These are phyloP conservation scores for Globia sparganii DNA, from an alignment of 2,888 invertebrate species.

Conservation along the genomic window DNA sequence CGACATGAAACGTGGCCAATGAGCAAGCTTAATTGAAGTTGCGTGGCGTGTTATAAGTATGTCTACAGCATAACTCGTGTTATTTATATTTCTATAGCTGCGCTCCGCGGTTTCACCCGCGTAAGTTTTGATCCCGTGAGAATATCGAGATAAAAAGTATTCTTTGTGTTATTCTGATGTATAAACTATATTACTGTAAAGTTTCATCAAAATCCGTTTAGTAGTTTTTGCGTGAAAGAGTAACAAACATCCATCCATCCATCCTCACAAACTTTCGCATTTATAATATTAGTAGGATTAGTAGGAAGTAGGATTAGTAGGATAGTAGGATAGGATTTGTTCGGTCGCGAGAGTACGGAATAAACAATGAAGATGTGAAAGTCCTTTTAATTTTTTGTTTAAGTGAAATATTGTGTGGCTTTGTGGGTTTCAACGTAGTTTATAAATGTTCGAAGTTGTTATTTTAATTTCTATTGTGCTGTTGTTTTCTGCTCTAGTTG, in stretches of 20 bases:
- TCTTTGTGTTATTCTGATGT: too few relatives aligned
- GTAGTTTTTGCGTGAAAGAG: too few relatives aligned
- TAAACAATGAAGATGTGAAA: conserved; percentile 47
- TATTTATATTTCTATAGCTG: conserved; percentile 40
- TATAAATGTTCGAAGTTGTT: conserved; percentile 20
- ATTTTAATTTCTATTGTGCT: conserved; percentile 9
- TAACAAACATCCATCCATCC: too few relatives aligned
- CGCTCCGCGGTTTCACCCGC: too few relatives aligned
- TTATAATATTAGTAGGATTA: too few relatives aligned
- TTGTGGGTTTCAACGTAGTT: conserved; percentile 28
- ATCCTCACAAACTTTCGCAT: too few relatives aligned
- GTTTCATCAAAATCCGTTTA: too few relatives aligned
- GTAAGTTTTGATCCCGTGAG: too few relatives aligned
- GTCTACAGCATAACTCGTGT: conserved; percentile 11
- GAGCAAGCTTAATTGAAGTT: neutral
- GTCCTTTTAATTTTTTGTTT: conserved; percentile 27
- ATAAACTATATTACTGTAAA: too few relatives aligned
- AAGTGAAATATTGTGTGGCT: conserved; percentile 37
- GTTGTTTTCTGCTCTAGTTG: conserved; percentile 14
- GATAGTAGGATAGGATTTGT: too few relatives aligned
- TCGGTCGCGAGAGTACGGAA: conserved; percentile 20
- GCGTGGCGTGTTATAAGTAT: conserved; percentile 17
- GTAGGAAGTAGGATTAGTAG: too few relatives aligned
- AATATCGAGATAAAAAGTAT: too few relatives aligned
- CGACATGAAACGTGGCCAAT: conserved; percentile 4